Conservation (phyloP, 2,797 vertebrate species). For the Rhabdophis nuchalis region DNA sequence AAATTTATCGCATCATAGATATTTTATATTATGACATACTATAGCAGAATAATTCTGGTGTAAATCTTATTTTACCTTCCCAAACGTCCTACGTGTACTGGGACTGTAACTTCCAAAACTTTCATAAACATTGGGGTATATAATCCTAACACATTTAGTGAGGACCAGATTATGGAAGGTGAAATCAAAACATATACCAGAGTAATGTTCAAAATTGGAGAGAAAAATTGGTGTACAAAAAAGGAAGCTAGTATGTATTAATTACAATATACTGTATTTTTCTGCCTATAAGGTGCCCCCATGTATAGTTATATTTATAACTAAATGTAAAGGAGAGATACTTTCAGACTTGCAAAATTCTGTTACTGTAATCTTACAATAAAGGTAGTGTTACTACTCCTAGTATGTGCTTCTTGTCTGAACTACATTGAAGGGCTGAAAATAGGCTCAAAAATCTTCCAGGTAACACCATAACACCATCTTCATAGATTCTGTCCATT, state of each 20-base stretch:
- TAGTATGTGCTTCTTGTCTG: background rate
- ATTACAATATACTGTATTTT: background rate
- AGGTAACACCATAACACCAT: background rate
- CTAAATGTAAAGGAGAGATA: background rate
- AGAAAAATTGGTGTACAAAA: background rate
- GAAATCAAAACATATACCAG: background rate
- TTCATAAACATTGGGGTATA: background rate
- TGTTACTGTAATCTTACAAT: background rate
- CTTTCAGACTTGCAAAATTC: background rate
- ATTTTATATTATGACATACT: background rate
- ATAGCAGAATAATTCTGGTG: background rate
- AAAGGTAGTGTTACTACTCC: background rate
- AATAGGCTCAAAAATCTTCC: background rate
- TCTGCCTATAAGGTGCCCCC: too few species aligned
- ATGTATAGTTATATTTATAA: background rate
- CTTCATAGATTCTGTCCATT: background rate
- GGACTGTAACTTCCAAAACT: background rate
- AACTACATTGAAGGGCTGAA: background rate
- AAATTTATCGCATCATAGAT: background rate
- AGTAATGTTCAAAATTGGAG: background rate
- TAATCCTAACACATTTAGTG: background rate
- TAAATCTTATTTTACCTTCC: background rate
- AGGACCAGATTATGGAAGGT: background rate
- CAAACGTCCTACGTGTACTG: background rate
- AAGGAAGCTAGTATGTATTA: background rate